phyloP scores from a whole-genome alignment of 2,113 vertebrate genomes.

The Tor tambroides region DNA sequence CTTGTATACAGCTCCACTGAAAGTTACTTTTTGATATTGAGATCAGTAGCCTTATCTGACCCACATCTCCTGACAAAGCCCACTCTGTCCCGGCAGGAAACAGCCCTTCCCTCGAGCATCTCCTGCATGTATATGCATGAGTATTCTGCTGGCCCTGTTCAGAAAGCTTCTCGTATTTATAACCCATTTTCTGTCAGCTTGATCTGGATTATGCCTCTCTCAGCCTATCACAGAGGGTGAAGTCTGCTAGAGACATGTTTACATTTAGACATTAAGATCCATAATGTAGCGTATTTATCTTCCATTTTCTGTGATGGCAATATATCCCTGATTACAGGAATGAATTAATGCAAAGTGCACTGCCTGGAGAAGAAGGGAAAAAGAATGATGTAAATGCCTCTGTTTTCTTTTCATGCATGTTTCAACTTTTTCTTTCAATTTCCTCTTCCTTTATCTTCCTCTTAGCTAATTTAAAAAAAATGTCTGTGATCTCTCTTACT shows the following conservation, averaged over 20 bases:
- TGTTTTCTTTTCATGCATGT: too few species aligned
- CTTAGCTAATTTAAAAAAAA: too few species aligned
- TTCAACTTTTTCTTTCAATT: background rate
- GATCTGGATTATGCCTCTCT: constrained; percentile 21
- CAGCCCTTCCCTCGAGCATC: constrained; percentile 27
- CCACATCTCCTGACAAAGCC: constrained; percentile 51
- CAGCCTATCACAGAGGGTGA: background rate
- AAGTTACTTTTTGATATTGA: constrained; percentile 33
- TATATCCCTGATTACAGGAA: background rate
- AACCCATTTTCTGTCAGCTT: constrained; percentile 27
- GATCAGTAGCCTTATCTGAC: constrained; percentile 41
- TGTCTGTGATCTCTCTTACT: background rate
- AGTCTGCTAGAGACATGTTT: constrained; percentile 1
- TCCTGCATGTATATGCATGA: constrained; percentile 47
- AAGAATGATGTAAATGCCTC: background rate
- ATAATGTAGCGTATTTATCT: background rate
- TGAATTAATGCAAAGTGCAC: background rate
- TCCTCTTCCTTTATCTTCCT: background rate
- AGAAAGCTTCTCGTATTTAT: constrained; percentile 17
- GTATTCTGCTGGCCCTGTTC: constrained; percentile 33
- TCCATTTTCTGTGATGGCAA: background rate
- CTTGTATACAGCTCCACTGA: constrained; percentile 3
- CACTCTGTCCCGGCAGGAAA: constrained; percentile 44
- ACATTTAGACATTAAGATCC: constrained; percentile 10
- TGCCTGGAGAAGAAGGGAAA: background rate